Evolutionary conservation across 2,888 invertebrate genomes (phyloP).

Genomic region (Nymphalis c-album): DNA sequence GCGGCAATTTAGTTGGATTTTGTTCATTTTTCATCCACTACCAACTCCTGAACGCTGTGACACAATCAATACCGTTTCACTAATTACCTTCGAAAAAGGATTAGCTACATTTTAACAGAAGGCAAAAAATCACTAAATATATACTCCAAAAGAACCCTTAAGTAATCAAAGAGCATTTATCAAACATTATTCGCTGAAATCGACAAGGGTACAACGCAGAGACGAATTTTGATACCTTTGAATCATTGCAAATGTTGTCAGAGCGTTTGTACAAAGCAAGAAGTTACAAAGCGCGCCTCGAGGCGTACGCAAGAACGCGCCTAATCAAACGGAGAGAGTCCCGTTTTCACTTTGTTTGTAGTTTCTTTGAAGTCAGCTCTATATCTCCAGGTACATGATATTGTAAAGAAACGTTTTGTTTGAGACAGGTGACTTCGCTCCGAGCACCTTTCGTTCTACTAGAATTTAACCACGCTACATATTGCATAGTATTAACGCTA

Average conservation of each 20-base stretch:
- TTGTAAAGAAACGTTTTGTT: constrained; percentile 34
- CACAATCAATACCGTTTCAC: neutral
- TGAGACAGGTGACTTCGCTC: constrained; percentile 27
- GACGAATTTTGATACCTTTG: constrained; percentile 20
- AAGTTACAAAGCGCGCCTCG: constrained; percentile 72
- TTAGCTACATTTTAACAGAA: too few relatives aligned
- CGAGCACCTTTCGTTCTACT: constrained; percentile 20
- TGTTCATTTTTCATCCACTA: constrained; percentile 4
- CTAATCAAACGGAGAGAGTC: constrained; percentile 74
- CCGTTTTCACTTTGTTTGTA: constrained; percentile 73
- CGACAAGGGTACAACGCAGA: constrained; percentile 53
- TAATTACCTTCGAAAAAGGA: neutral
- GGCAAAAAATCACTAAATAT: neutral
- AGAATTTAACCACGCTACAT: constrained; percentile 9
- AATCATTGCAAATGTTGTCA: constrained; percentile 18
- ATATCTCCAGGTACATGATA: constrained; percentile 29
- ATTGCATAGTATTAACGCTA: too few relatives aligned
- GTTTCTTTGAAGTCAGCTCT: constrained; percentile 69
- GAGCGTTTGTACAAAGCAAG: constrained; percentile 55
- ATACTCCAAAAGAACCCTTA: neutral
- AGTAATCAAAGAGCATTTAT: constrained; percentile 1
- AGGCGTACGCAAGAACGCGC: constrained; percentile 66
- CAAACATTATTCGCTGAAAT: constrained; percentile 44
- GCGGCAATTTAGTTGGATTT: constrained; percentile 16
- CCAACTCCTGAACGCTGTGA: neutral